Evolutionary conservation across 1,140 invertebrate species (phyloP), one percentile per base, ranked within the genome.

Genomic region (Meloidogyne hapla): DNA sequence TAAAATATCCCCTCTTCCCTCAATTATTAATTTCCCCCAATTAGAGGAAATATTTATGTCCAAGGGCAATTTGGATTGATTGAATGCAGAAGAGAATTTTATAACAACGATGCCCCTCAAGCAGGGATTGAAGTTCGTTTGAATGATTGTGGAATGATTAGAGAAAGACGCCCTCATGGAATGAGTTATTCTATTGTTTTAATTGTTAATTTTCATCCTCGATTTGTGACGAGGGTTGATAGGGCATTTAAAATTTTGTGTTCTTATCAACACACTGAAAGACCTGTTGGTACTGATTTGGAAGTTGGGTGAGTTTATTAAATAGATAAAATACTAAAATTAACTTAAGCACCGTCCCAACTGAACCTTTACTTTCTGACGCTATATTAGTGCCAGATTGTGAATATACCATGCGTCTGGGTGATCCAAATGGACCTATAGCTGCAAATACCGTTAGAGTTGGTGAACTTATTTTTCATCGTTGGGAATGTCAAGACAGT

Each of bases 401-500:
- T 64, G 69, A 69, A 33, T 84, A 84, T 75, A 69, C 83, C 3
- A 65, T 85, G 25, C 69, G 83, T 15, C 69, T 71, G 38, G 83
- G 79, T 23, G 73, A 73, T 18, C 28, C 86, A 13, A 78, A 84
- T 28, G 83, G 83, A 1, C 83, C 83, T 13, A 70, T 75, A 38
- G 77, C 77, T 13, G 3, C 56, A 40, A 45, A 18, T 23, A 74
- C 69, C 0, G 45, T 45, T 67, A 18, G 69, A 42, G 77, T 84
- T 25, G 83, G 83, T 56, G 83, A 82, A 45, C 75, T 71, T 33
- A 69, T 84, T 18, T 78, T 83, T 26, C 83, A 84, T 74, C 72
- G 83, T 48, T 84, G 83, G 83, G 81, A 84, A 21, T 84, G 83
- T 69, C 75, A 84, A 42, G 80, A 81, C 67, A 63, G 76, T 77